Evolutionary conservation across 2,797 vertebrate species (phyloP).

Genomic region (Enteromius anoplus): DNA sequence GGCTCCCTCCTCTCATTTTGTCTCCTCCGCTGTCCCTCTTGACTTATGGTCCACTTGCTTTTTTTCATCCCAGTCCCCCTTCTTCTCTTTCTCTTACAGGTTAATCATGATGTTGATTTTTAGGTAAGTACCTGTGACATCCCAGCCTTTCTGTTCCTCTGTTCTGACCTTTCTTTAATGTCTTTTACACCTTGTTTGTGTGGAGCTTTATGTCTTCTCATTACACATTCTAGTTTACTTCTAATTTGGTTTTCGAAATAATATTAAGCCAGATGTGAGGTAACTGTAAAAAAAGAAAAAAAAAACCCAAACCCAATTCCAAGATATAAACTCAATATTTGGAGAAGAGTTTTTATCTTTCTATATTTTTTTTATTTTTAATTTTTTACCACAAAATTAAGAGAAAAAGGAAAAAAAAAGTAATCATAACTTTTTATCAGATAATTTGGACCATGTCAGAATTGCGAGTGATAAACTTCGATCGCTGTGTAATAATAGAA

Average conservation of each 20-base stretch:
- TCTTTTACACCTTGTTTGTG: not conserved
- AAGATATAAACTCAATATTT: too few relatives aligned
- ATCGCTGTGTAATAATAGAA: not conserved
- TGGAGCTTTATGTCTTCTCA: not conserved
- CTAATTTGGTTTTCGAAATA: not conserved
- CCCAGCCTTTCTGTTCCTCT: constrained; percentile 1
- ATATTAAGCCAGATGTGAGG: not conserved
- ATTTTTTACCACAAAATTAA: too few relatives aligned
- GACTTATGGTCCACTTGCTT: not conserved
- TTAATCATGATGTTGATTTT: not conserved
- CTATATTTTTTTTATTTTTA: too few relatives aligned
- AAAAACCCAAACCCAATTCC: not conserved
- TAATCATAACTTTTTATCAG: not conserved
- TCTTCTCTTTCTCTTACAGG: not conserved
- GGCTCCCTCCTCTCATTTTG: constrained; percentile 20
- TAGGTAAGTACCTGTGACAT: not conserved
- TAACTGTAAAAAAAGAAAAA: not conserved
- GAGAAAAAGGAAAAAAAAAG: too few relatives aligned
- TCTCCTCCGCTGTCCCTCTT: constrained; percentile 7
- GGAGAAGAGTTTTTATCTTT: not conserved
- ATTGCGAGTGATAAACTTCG: not conserved
- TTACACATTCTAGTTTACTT: not conserved
- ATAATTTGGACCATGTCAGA: not conserved
- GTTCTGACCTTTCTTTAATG: not conserved
- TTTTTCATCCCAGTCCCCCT: not conserved